A percentile compares a stretch with the other conserved stretches of the same genome.
phyloP scores from a whole-genome alignment of 2,113 vertebrate species.

The Acanthochromis polyacanthus region DNA sequence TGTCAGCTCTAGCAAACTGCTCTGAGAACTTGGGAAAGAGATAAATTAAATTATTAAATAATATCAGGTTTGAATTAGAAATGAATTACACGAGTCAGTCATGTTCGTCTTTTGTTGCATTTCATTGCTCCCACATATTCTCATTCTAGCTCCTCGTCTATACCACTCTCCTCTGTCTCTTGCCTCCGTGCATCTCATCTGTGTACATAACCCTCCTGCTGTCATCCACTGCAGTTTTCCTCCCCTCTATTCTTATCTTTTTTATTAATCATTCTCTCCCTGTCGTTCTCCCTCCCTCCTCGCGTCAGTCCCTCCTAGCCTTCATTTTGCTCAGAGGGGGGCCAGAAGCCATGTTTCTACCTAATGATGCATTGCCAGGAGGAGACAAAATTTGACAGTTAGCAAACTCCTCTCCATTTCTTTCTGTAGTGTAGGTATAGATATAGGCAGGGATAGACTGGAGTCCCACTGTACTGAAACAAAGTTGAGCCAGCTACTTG shows the following conservation, averaged over 20 bases:
- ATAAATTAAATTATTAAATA: slow-evolving; percentile 20
- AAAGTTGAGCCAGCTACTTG: neutral
- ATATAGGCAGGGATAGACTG: slow-evolving; percentile 2
- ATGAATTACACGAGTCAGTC: slow-evolving; percentile 25
- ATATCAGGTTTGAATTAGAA: slow-evolving; percentile 26
- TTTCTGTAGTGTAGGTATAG: neutral
- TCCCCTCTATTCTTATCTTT: slow-evolving; percentile 37
- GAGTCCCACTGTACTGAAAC: slow-evolving; percentile 21
- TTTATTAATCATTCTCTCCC: slow-evolving; percentile 50
- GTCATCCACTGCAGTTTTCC: slow-evolving; percentile 49
- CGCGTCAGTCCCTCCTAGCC: slow-evolving; percentile 43
- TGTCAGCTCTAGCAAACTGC: neutral
- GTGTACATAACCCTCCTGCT: slow-evolving; percentile 40
- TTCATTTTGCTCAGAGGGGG: slow-evolving; percentile 64
- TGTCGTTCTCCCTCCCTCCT: slow-evolving; percentile 43
- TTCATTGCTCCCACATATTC: neutral
- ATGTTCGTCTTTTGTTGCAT: neutral
- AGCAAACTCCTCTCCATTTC: slow-evolving; percentile 39
- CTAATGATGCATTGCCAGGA: slow-evolving; percentile 73
- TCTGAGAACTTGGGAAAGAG: slow-evolving; percentile 8
- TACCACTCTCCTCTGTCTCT: slow-evolving; percentile 17
- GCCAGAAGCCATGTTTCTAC: slow-evolving; percentile 63
- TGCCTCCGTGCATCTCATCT: slow-evolving; percentile 38
- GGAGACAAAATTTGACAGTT: slow-evolving; percentile 63
- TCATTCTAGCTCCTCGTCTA: neutral